Evolutionary conservation across 2,113 vertebrate genomes (phyloP).

Genomic region (western clawed frog (Xenopus tropicalis)): DNA sequence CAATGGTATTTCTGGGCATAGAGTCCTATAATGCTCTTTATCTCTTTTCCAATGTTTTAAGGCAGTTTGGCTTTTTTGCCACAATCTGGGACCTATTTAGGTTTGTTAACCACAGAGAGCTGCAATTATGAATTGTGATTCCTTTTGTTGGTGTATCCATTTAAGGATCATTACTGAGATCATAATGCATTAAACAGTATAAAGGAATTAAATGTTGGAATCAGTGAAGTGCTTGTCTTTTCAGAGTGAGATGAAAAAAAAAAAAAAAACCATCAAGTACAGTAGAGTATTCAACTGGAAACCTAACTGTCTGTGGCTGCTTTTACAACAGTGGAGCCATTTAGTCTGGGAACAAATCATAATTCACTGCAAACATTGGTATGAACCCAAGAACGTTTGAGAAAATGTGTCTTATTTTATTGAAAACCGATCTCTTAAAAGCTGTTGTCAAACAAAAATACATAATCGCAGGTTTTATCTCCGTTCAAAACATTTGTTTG

Average conservation of each 20-base stretch:
- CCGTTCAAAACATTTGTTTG: slow-evolving; percentile 18
- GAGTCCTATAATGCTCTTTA: slow-evolving; percentile 23
- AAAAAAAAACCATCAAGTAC: slow-evolving; percentile 51
- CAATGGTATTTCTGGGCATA: slow-evolving; percentile 43
- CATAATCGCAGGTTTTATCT: slow-evolving; percentile 23
- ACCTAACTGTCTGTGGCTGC: slow-evolving; percentile 46
- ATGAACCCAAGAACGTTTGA: slow-evolving; percentile 26
- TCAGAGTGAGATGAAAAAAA: slow-evolving; percentile 21
- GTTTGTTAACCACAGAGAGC: slow-evolving; percentile 53
- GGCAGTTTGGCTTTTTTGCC: slow-evolving; percentile 43
- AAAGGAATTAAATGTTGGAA: slow-evolving; percentile 35
- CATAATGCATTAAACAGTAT: slow-evolving; percentile 38
- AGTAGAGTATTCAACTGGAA: slow-evolving; percentile 52
- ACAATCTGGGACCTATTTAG: slow-evolving; percentile 41
- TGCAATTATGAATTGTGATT: slow-evolving; percentile 37
- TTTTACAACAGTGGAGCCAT: slow-evolving; percentile 46
- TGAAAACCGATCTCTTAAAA: slow-evolving; percentile 48
- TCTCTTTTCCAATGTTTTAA: slow-evolving; percentile 42
- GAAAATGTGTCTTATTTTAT: slow-evolving; percentile 41
- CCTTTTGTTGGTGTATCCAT: slow-evolving; percentile 44
- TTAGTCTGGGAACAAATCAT: slow-evolving; percentile 48
- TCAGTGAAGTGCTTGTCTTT: slow-evolving; percentile 44
- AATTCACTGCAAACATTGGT: slow-evolving; percentile 45
- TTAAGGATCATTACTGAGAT: slow-evolving; percentile 41
- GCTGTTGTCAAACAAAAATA: slow-evolving; percentile 36